Conservation (phyloP, 2,113 vertebrate genomes). For the Myrmecophaga tridactyla region DNA sequence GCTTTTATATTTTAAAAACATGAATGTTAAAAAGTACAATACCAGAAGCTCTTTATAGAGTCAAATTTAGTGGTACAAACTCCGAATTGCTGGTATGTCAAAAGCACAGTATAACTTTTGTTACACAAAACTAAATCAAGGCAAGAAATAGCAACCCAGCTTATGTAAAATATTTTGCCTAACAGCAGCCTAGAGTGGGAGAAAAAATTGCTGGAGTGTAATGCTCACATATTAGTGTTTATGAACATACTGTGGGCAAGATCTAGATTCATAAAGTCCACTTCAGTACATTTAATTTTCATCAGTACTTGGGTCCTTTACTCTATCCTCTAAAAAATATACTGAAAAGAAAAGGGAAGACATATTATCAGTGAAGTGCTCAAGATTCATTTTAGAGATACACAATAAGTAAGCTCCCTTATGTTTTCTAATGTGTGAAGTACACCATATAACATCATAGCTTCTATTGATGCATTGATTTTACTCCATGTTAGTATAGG, state of each 20-base stretch:
- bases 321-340: slow-evolving; percentile 3
- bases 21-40: slow-evolving; percentile 30
- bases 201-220: background rate
- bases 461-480: background rate
- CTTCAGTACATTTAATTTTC: background rate
- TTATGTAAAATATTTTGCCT: slow-evolving; percentile 61
- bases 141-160: slow-evolving; percentile 22
- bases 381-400: slow-evolving; percentile 61
- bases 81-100: background rate
- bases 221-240: slow-evolving; percentile 1
- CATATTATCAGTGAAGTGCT: slow-evolving; percentile 37
- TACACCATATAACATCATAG: background rate
- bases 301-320: slow-evolving; percentile 32
- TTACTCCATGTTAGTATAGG: background rate
- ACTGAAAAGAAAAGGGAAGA: slow-evolving; percentile 57
- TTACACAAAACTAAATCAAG: slow-evolving; percentile 39
- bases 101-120: slow-evolving; percentile 70
- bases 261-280: slow-evolving; percentile 49
- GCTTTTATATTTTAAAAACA: slow-evolving; percentile 43
- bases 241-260: slow-evolving; percentile 23
- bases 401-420: background rate
- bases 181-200: background rate
- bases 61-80: background rate
- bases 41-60: background rate
- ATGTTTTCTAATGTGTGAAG: slow-evolving; percentile 33